Evolutionary conservation across 2,113 vertebrate species (phyloP), one percentile per base, ranked within the genome.

Genomic region (Rhodinocichla rosea): DNA sequence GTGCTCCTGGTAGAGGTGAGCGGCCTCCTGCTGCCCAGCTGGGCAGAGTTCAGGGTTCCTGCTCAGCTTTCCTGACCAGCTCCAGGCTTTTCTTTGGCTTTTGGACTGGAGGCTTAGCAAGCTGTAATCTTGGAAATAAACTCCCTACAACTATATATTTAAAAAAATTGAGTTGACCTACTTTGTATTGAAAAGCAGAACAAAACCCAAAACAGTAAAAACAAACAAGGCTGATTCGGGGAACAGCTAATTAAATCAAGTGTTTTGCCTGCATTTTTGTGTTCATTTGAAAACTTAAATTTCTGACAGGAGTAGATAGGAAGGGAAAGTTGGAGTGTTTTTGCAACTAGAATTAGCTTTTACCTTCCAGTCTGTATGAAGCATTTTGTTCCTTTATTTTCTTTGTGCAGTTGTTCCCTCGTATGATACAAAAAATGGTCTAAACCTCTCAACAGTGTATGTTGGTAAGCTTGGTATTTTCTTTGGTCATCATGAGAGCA

Each of bases 1-100:
- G 11, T 35, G 18, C 56, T 23, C 12, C 33, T 24, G 75, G 5
- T 21, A 7, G 73, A 69, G 45, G 71, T 20, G 68, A 70, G 71
- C 3, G 13, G 60, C 16, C 35, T 83, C 42, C 27, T 49, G 47
- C 47, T 6, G 7, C 30, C 40, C 52, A 52, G 32, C 35, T 2
- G 0, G 9, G 52, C 30, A 5, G n/a, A 11, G 1, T 2, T 32
- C 10, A 2, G 40, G n/a, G 22, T 6, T 35, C 15, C 33, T 23
- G 60, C 7, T 5, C 52, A 13, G 57, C 74, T 68, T 50, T 68
- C 44, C 32, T 8, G 11, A 26, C 19, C 37, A 55, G 15, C 3
- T 64, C 18, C 47, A 42, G 26, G 33, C 9, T 80, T 91, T 68
- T 33, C 11, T n/a, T 52, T 79, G 52, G 12, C 39, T 90, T 82